These are phyloP conservation scores for Enteromius unitaeniatus DNA, from an alignment of 2,797 vertebrate genomes.

Conservation along the genomic window DNA sequence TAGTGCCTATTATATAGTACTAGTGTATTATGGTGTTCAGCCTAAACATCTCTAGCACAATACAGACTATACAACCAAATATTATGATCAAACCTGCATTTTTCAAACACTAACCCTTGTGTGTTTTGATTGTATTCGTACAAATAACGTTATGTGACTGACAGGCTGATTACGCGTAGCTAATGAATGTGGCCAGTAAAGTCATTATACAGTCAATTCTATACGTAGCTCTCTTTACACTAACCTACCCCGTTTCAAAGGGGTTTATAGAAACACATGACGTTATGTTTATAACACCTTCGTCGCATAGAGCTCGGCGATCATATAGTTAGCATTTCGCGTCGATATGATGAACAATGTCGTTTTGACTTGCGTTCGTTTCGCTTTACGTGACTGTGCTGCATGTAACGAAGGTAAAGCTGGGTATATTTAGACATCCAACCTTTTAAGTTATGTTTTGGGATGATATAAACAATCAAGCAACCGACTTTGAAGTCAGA, in stretches of 20 bases:
- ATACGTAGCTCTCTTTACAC: background rate
- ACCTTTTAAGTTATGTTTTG: background rate
- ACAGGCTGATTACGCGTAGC: background rate
- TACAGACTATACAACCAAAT: background rate
- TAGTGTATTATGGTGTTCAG: background rate
- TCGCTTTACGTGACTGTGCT: background rate
- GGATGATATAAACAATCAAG: background rate
- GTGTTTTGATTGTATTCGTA: background rate
- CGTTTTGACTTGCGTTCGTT: background rate
- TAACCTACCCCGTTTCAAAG: background rate
- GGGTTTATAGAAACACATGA: background rate
- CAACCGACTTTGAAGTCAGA: background rate
- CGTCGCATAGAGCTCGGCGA: background rate
- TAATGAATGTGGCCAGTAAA: background rate
- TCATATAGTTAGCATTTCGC: background rate
- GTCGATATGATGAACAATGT: background rate
- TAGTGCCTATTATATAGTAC: background rate
- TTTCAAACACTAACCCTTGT: background rate
- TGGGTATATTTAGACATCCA: background rate
- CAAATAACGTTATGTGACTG: no score
- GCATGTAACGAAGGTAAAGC: background rate
- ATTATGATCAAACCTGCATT: background rate
- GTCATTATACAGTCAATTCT: background rate
- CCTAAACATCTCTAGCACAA: background rate
- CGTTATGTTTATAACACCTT: background rate